A percentile compares a stretch with the other conserved stretches of the same genome.
Conservation (phyloP, 2,888 invertebrate species). For the Dasysyrphus tricinctus region DNA sequence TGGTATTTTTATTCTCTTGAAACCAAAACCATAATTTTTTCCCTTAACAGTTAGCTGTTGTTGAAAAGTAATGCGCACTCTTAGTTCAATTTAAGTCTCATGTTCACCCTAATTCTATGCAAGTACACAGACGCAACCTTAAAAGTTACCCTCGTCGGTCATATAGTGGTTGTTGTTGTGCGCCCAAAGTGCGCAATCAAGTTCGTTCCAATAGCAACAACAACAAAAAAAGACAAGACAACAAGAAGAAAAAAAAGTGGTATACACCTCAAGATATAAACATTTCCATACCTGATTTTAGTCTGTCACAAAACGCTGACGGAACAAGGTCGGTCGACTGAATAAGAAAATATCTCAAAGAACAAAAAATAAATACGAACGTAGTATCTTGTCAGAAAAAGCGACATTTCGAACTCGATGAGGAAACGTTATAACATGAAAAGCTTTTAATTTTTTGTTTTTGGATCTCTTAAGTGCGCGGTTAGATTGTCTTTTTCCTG, state of each 20-base stretch:
- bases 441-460: constrained; percentile 22
- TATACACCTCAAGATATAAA: constrained; percentile 76
- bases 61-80: constrained; percentile 35
- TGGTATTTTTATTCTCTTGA: neutral
- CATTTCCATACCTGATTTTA: constrained; percentile 79
- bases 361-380: constrained; percentile 45
- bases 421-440: constrained; percentile 36
- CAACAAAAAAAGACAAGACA: constrained; percentile 16
- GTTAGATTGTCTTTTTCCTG: constrained; percentile 38
- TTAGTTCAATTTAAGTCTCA: constrained; percentile 5
- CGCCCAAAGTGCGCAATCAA: constrained; percentile 74
- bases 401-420: constrained; percentile 1
- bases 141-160: constrained; percentile 56
- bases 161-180: constrained; percentile 16
- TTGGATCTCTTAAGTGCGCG: constrained; percentile 55
- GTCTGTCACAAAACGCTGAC: constrained; percentile 83
- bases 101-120: neutral
- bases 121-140: constrained; percentile 24
- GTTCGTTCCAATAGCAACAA: constrained; percentile 64
- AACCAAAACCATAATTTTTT: neutral
- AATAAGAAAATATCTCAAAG: constrained; percentile 54
- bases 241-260: constrained; percentile 53
- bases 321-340: constrained; percentile 81
- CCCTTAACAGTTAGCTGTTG: constrained; percentile 19
- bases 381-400: constrained; percentile 9